Evolutionary conservation across 2,113 vertebrate species (phyloP).

Genomic region (Willisornis vidua): DNA sequence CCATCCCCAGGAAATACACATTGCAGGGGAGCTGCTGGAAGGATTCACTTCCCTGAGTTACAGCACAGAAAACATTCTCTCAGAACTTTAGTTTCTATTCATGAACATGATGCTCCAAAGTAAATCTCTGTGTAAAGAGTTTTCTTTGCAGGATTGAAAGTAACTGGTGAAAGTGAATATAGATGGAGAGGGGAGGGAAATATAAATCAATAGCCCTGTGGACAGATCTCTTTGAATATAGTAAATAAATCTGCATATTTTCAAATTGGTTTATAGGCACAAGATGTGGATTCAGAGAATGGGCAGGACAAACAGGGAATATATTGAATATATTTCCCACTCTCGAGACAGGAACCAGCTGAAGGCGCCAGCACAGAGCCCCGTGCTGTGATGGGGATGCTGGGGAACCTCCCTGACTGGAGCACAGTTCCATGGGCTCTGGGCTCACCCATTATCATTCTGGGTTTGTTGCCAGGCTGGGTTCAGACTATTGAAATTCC

Average conservation of each 20-base stretch:
- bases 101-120: background rate
- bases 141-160: slow-evolving; percentile 25
- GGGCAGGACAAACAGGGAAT: background rate
- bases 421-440: background rate
- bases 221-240: background rate
- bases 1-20: background rate
- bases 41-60: background rate
- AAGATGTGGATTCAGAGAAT: background rate
- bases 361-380: background rate
- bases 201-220: background rate
- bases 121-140: slow-evolving; percentile 11
- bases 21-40: background rate
- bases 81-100: slow-evolving; percentile 48
- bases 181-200: background rate
- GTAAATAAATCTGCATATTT: slow-evolving; percentile 43
- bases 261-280: background rate
- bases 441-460: background rate
- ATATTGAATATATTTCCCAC: background rate
- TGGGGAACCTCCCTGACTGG: background rate
- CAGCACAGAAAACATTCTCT: background rate
- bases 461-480: background rate
- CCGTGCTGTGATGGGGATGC: background rate
- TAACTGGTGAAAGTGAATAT: slow-evolving; percentile 2
- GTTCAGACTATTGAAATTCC: slow-evolving; percentile 37
- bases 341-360: background rate